phyloP scores from a whole-genome alignment of 2,113 vertebrate species.

The Paracanthobrama guichenoti region DNA sequence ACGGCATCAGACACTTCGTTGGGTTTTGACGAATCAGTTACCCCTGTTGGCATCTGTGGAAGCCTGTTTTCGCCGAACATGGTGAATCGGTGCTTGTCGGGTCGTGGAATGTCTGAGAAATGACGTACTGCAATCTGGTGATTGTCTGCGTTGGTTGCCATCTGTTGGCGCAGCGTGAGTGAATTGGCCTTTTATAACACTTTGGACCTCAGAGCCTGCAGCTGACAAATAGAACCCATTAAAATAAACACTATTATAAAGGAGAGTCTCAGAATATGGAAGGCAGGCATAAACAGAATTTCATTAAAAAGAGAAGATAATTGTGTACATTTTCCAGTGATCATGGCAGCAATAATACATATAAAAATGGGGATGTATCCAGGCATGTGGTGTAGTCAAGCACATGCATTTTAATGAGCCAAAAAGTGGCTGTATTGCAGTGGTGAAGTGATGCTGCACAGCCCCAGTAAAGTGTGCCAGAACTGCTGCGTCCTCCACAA shows the following conservation, averaged over 20 bases:
- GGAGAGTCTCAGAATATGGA: neutral
- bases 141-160: no score
- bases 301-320: neutral
- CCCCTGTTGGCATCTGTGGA: no score
- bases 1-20: no score
- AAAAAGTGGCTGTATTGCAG: neutral
- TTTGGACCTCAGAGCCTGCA: neutral
- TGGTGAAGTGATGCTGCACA: neutral
- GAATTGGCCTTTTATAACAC: neutral
- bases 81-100: no score
- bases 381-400: neutral
- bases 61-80: no score
- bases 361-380: neutral
- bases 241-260: neutral
- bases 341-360: neutral
- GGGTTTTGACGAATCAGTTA: no score
- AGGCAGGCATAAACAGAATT: neutral
- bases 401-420: constrained; percentile 1
- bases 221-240: neutral
- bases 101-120: no score
- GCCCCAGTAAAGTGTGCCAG: neutral
- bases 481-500: neutral
- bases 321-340: neutral
- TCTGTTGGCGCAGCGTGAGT: no score
- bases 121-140: no score